phyloP scores from a whole-genome alignment of 2,888 invertebrate genomes.

The Onchidella celtica region DNA sequence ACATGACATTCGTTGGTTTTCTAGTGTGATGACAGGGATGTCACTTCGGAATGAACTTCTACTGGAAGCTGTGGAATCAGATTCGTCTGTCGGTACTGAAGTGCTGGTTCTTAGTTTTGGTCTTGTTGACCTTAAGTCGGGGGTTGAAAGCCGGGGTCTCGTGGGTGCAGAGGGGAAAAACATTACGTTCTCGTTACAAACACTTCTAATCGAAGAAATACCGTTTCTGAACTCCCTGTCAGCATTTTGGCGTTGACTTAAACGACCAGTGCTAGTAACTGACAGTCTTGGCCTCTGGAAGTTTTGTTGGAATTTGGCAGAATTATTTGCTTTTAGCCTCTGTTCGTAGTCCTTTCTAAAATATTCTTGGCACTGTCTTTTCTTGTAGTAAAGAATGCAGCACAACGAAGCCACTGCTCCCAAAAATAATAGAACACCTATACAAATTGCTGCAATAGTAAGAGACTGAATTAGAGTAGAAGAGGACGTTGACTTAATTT shows the following conservation, averaged over 20 bases:
- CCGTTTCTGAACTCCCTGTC: no score
- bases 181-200: constrained; percentile 22
- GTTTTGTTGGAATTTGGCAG: no score
- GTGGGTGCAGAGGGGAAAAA: background rate
- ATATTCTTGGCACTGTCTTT: background rate
- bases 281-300: no score
- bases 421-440: background rate
- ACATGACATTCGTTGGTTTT: background rate
- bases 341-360: no score
- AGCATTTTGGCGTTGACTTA: no score
- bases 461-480: background rate
- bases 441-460: background rate
- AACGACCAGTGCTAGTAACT: no score
- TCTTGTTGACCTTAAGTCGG: background rate
- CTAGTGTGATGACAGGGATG: background rate
- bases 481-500: background rate
- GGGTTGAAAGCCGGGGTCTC: constrained; percentile 25
- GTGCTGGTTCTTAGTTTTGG: background rate
- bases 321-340: no score
- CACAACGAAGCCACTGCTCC: background rate
- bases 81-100: background rate
- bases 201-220: constrained; percentile 5
- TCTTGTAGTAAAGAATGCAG: background rate
- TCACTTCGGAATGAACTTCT: background rate
- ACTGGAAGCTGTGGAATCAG: background rate